Evolutionary conservation across 92 coral and sea anemone genomes (phyloP).

Genomic region (Porites rus): DNA sequence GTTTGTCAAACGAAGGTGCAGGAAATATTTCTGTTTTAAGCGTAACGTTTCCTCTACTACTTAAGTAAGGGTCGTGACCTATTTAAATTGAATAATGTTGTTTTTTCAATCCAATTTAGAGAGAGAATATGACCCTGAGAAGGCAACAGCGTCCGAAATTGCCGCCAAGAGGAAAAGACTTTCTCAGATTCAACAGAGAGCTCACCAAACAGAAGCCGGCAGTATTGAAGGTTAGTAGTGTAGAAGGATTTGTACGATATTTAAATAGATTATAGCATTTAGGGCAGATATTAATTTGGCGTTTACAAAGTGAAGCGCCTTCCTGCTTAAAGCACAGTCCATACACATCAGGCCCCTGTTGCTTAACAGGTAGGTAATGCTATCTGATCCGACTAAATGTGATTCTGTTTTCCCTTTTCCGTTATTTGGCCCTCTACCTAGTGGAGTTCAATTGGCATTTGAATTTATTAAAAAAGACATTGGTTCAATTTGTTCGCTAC

Average conservation of each 20-base stretch:
- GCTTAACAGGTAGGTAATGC: no score
- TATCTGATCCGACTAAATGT: no score
- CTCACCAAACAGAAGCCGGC: background rate
- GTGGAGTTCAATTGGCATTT: no score
- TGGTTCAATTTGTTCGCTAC: no score
- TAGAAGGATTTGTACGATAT: background rate
- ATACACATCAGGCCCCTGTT: no score
- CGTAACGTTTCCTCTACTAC: background rate
- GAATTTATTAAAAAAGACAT: no score
- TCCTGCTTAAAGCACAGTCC: no score
- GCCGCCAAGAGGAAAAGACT: conserved; percentile 83
- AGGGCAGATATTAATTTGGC: no score
- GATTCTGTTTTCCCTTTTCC: no score
- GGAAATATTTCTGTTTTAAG: background rate
- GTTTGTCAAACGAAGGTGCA: background rate
- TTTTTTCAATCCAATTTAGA: conserved; percentile 51
- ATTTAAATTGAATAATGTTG: background rate
- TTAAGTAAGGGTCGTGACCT: background rate
- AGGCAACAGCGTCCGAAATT: conserved; percentile 76
- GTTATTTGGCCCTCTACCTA: no score
- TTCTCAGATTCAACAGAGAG: conserved; percentile 74
- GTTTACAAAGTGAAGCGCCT: no score
- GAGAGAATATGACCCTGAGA: conserved; percentile 80
- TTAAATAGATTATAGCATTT: background rate
- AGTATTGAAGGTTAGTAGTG: conserved; percentile 26